A percentile compares a stretch with the other conserved stretches of the same genome.
phyloP scores from a whole-genome alignment of 2,888 invertebrate species.

The Teleiodes luculella region DNA sequence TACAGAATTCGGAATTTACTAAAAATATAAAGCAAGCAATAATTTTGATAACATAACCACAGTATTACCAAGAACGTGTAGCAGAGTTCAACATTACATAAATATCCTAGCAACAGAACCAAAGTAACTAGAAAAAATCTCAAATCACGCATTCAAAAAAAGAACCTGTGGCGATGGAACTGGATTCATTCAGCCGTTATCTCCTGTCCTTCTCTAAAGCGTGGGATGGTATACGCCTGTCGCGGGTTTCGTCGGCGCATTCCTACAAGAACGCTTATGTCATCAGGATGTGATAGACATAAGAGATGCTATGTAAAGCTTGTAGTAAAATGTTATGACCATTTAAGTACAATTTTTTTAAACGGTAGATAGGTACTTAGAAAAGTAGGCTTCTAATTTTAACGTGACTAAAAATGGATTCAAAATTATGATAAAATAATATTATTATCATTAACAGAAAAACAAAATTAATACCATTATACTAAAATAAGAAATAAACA shows the following conservation, averaged over 20 bases:
- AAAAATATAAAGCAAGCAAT: no score
- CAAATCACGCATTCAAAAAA: slow-evolving; percentile 22
- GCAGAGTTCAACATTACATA: neutral
- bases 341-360: neutral
- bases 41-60: neutral
- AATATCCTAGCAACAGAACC: slow-evolving; percentile 14
- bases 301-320: neutral
- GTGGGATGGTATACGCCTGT: slow-evolving; percentile 13
- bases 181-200: slow-evolving; percentile 40
- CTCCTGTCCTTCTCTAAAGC: slow-evolving; percentile 23
- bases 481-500: no score
- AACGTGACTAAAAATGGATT: no score
- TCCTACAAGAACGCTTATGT: slow-evolving; percentile 21
- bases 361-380: no score
- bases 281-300: slow-evolving; percentile 18
- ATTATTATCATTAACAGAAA: no score
- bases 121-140: slow-evolving; percentile 22
- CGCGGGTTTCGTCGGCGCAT: slow-evolving; percentile 23
- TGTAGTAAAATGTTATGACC: neutral
- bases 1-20: no score
- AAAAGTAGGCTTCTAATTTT: no score
- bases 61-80: neutral
- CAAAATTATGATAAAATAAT: no score
- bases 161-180: slow-evolving; percentile 28
- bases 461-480: no score